Percentiles rank a stretch among this genome's conserved stretches.
These are phyloP conservation scores for Coranthus polyacanthus DNA, from an alignment of 2,797 vertebrate genomes.

Conservation along the genomic window DNA sequence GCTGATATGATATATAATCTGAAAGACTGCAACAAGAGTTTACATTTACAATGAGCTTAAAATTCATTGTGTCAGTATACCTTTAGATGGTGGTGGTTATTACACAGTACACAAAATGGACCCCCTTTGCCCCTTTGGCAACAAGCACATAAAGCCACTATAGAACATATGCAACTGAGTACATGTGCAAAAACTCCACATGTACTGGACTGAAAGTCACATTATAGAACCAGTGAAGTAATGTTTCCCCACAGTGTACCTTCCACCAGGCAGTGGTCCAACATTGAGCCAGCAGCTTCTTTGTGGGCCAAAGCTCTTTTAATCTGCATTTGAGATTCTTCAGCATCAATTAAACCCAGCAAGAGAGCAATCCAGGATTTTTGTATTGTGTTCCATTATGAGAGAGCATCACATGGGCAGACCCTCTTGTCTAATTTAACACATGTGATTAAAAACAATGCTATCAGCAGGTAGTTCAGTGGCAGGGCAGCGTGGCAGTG, in stretches of 20 bases:
- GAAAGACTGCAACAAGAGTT: too few species aligned
- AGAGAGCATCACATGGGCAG: neutral
- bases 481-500: slow-evolving; percentile 4
- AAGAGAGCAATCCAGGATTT: slow-evolving; percentile 9
- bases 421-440: slow-evolving; percentile 31
- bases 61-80: too few species aligned
- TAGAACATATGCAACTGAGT: slow-evolving; percentile 5
- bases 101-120: too few species aligned
- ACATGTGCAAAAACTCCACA: slow-evolving; percentile 29
- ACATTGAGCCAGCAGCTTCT: slow-evolving; percentile 15
- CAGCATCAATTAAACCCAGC: slow-evolving; percentile 17
- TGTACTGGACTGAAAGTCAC: too few species aligned
- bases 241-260: slow-evolving; percentile 23
- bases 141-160: neutral
- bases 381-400: neutral
- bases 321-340: slow-evolving; percentile 4
- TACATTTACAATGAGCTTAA: too few species aligned
- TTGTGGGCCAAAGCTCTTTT: neutral
- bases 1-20: too few species aligned
- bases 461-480: slow-evolving; percentile 25
- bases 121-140: too few species aligned
- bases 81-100: too few species aligned
- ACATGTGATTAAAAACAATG: slow-evolving; percentile 35
- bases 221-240: slow-evolving; percentile 30
- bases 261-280: slow-evolving; percentile 23